Evolutionary conservation across 2,797 vertebrate genomes (phyloP), one percentile per base, ranked within the genome.

Genomic region (Enteromius argenteus): DNA sequence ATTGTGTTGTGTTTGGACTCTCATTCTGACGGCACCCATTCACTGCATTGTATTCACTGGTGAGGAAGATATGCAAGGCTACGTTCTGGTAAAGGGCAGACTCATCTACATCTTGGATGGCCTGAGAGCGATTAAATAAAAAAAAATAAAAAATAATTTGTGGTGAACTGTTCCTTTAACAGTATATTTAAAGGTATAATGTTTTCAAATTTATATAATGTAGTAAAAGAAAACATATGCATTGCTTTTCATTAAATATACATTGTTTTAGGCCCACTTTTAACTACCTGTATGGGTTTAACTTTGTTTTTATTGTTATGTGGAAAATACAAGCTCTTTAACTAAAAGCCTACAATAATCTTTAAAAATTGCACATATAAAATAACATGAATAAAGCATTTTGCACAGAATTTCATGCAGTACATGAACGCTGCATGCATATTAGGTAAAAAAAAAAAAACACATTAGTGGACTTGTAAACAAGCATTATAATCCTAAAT

Each of bases 391-490:
- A 56, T 37, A 35, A 19, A 66, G 62, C 19, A 53, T 74, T 35
- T n/a, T 35, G 15, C 21, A 13, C 11, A 37, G 51, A 37, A 77
- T 37, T 73, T 15, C 10, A 49, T 35, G 39, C 27, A 42, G 9
- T 3, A 42, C 39, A 44, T 62, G 6, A 60, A 35, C 0, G 0
- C 37, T 62, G 37, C 51, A 72, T 2, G 9, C 32, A 83, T 67
- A 67, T 44, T 64, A 44, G 32, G 35, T 5, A 42, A n/a, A 58
- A 32, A 27, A 27, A 27, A 27, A 42, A 42, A 67, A 53, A 44
- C n/a, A 42, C 42, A 67, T 53, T 75, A 75, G 72, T 11, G 60
- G n/a, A 53, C 32, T 64, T 51, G 27, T 74, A 49, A 73, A 74
- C 35, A 46, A 49, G 42, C 30, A 82, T 51, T 66, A 66, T 21